Evolutionary conservation across 2,888 invertebrate genomes (phyloP).

Genomic region (Tuta absoluta): DNA sequence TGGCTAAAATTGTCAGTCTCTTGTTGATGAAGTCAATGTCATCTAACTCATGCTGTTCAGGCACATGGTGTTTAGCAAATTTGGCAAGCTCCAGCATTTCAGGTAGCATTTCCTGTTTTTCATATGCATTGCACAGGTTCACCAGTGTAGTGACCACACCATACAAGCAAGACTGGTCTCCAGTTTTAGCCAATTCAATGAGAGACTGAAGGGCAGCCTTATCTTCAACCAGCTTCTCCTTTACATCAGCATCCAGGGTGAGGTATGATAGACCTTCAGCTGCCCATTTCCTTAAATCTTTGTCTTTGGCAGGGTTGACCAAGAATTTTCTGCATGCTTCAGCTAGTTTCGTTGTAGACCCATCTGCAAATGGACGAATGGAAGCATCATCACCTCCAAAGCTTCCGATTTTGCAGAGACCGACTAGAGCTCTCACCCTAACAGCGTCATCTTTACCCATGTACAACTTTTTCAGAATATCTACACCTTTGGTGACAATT

Average conservation of each 20-base stretch:
- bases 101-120: conserved; percentile 96
- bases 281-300: conserved; percentile 96
- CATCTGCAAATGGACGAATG: conserved; percentile 96
- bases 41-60: conserved; percentile 96
- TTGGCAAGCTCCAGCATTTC: conserved; percentile 99
- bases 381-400: conserved; percentile 97
- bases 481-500: conserved; percentile 93
- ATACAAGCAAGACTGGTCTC: conserved; percentile 93
- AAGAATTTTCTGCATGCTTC: conserved; percentile 96
- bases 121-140: conserved; percentile 98
- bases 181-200: conserved; percentile 93
- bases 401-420: conserved; percentile 97
- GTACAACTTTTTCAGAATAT: conserved; percentile 96
- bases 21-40: conserved; percentile 93
- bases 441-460: conserved; percentile 94
- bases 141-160: conserved; percentile 97
- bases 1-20: conserved; percentile 87
- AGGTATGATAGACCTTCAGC: conserved; percentile 98
- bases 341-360: conserved; percentile 94
- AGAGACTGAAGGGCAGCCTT: conserved; percentile 90
- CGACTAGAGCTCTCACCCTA: conserved; percentile 93
- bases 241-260: conserved; percentile 98
- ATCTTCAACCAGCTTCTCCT: conserved; percentile 97
- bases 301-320: conserved; percentile 92
- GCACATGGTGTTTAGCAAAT: conserved; percentile 99